These are phyloP conservation scores for Temnothorax curvispinosus DNA, from an alignment of 1,140 invertebrate genomes.

Conservation along the genomic window DNA sequence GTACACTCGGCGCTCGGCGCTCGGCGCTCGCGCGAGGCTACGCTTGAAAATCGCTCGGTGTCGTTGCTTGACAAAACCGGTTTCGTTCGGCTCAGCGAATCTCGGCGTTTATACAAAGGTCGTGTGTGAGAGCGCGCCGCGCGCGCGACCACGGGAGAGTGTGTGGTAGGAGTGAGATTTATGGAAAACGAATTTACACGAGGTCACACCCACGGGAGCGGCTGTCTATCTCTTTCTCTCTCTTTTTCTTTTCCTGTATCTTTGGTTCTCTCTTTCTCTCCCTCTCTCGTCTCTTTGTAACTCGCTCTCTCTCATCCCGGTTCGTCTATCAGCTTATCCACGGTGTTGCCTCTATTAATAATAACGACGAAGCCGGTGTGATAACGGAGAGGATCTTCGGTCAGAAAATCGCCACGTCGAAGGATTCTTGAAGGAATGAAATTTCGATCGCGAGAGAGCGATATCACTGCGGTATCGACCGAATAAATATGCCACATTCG, in stretches of 20 bases:
- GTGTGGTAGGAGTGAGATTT: constrained; percentile 78
- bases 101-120: constrained; percentile 76
- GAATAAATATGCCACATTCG: constrained; percentile 24
- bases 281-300: neutral
- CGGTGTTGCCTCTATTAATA: constrained; percentile 44
- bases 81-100: constrained; percentile 80
- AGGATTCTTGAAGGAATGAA: neutral
- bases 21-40: constrained; percentile 52
- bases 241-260: constrained; percentile 4
- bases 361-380: constrained; percentile 13
- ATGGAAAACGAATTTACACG: constrained; percentile 81
- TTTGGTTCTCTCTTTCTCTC: constrained; percentile 29
- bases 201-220: constrained; percentile 77
- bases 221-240: constrained; percentile 64
- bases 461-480: neutral
- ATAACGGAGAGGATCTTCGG: constrained; percentile 25
- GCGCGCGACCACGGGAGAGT: constrained; percentile 52
- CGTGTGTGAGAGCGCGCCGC: constrained; percentile 69
- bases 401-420: neutral
- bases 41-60: constrained; percentile 75
- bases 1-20: neutral
- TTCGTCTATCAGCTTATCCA: constrained; percentile 22
- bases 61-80: constrained; percentile 78
- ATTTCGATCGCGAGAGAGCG: constrained; percentile 13
- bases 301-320: constrained; percentile 27